Conservation (phyloP, 2,797 vertebrate genomes). For the Thalassophryne amazonica region DNA sequence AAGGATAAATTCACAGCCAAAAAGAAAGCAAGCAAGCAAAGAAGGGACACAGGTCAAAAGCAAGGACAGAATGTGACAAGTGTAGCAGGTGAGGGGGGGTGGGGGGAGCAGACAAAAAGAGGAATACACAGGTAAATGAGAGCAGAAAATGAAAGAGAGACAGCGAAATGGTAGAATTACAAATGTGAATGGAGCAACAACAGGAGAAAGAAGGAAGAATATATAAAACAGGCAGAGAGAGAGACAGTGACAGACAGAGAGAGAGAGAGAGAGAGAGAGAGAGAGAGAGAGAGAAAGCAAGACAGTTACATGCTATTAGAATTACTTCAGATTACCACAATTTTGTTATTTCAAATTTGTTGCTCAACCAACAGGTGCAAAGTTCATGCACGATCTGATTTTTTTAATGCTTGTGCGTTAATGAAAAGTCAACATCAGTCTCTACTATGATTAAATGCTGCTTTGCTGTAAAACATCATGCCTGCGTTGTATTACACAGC, state of each 20-base stretch:
- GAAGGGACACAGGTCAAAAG: constrained; percentile 19
- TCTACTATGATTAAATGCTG: constrained; percentile 48
- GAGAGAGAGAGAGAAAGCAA: constrained; percentile 75
- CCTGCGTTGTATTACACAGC: constrained; percentile 62
- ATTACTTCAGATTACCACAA: constrained; percentile 83
- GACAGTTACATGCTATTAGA: constrained; percentile 95
- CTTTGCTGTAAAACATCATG: constrained; percentile 53
- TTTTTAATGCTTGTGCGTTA: constrained; percentile 55
- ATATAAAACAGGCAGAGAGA: constrained; percentile 34
- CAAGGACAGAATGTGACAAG: constrained; percentile 53
- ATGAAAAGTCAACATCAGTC: constrained; percentile 46
- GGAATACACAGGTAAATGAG: constrained; percentile 23
- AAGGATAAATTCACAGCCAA: constrained; percentile 56
- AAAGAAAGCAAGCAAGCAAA: constrained; percentile 43
- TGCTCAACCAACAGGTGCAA: constrained; percentile 48
- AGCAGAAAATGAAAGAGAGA: neutral
- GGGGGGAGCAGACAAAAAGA: constrained; percentile 48
- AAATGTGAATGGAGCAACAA: constrained; percentile 9
- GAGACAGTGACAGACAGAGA: constrained; percentile 21
- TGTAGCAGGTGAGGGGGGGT: constrained; percentile 14
- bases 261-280: constrained; percentile 33
- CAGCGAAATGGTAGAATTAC: neutral
- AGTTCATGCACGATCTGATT: constrained; percentile 71
- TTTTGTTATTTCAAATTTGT: constrained; percentile 70
- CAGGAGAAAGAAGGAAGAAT: constrained; percentile 16